phyloP scores from a whole-genome alignment of 1,140 invertebrate genomes.

The Nylanderia fulva region DNA sequence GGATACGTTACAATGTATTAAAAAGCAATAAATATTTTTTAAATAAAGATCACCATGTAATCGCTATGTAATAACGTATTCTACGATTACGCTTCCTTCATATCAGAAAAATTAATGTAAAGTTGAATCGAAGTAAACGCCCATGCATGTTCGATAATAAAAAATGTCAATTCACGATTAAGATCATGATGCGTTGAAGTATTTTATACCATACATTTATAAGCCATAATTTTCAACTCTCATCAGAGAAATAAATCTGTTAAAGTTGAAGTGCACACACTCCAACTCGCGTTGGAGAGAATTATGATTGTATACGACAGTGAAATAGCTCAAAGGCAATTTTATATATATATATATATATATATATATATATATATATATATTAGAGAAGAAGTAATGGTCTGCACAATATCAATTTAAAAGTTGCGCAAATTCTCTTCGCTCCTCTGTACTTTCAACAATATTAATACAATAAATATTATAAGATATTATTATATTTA shows the following conservation, averaged over 20 bases:
- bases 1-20: background rate
- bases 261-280: background rate
- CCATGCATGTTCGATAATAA: background rate
- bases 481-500: background rate
- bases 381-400: background rate
- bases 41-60: background rate
- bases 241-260: background rate
- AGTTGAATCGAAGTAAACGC: background rate
- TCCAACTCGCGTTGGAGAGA: background rate
- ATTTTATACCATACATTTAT: background rate
- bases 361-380: no score
- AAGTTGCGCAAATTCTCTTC: background rate
- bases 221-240: background rate
- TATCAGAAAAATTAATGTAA: background rate
- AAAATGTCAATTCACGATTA: background rate
- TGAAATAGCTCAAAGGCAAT: background rate
- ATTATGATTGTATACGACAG: background rate
- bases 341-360: background rate
- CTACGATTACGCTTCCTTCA: background rate
- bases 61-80: background rate
- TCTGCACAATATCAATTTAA: background rate
- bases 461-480: slow-evolving; percentile 1
- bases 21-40: background rate
- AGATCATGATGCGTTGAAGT: background rate
- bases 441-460: background rate